Percentiles rank a stretch among this genome's conserved stretches.
These are phyloP conservation scores for Noctua janthina DNA, from an alignment of 2,888 invertebrate species.

Conservation along the genomic window DNA sequence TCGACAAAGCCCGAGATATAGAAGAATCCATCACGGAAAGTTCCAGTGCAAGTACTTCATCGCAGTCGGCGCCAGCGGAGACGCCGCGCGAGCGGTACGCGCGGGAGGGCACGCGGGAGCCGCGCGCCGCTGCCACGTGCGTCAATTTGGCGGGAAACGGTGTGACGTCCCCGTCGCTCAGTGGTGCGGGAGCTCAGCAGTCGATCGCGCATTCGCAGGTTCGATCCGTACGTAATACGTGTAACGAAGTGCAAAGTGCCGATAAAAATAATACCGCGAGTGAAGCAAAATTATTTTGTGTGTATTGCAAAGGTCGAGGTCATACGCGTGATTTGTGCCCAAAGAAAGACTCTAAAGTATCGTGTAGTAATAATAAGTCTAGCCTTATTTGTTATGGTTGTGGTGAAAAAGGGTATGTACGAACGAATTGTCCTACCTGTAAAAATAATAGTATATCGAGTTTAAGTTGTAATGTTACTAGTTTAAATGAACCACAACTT, in stretches of 20 bases:
- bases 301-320: neutral
- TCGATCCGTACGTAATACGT: neutral
- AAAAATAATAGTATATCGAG: neutral
- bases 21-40: neutral
- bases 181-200: conserved; percentile 3
- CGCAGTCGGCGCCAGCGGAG: neutral
- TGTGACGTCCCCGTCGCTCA: conserved; percentile 1
- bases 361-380: neutral
- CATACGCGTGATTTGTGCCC: neutral
- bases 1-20: neutral
- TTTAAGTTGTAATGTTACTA: neutral
- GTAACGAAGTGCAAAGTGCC: neutral
- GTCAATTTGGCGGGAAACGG: conserved; percentile 3
- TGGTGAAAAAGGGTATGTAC: neutral
- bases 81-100: neutral
- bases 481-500: too few species aligned
- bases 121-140: neutral
- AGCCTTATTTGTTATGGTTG: neutral
- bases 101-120: neutral
- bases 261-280: neutral
- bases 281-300: neutral
- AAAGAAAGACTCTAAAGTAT: neutral
- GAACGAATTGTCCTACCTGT: neutral
- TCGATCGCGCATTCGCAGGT: neutral
- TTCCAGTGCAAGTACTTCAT: conserved; percentile 1